Evolutionary conservation across 2,113 vertebrate genomes (phyloP).

Genomic region (Motacilla alba): DNA sequence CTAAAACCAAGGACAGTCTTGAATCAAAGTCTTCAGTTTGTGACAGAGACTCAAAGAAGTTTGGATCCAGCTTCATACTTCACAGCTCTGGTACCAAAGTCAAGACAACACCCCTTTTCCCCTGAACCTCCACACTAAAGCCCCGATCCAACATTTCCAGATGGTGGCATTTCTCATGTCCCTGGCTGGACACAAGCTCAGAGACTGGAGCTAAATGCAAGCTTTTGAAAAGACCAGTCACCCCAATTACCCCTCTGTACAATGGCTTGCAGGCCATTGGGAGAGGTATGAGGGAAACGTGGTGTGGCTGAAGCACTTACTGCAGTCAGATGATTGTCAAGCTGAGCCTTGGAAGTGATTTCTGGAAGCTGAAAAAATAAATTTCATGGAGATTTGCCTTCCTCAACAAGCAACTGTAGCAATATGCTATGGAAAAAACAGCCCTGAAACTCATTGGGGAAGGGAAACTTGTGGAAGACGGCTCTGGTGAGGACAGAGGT

Average conservation of each 20-base stretch:
- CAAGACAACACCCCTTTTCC: background rate
- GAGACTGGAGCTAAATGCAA: background rate
- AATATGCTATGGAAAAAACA: background rate
- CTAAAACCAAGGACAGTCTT: background rate
- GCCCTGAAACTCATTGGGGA: constrained; percentile 17
- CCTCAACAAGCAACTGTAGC: background rate
- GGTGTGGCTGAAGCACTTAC: constrained; percentile 20
- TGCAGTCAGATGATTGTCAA: background rate
- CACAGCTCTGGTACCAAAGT: background rate
- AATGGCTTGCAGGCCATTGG: background rate
- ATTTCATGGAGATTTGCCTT: constrained; percentile 36
- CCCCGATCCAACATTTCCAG: constrained; percentile 15
- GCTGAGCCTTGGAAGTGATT: constrained; percentile 29
- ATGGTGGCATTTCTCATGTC: background rate
- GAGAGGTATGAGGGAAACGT: background rate
- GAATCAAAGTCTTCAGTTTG: background rate
- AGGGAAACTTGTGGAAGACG: no score
- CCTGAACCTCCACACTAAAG: background rate
- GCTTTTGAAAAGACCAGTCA: background rate
- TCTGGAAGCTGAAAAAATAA: constrained; percentile 29
- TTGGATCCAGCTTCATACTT: constrained; percentile 12
- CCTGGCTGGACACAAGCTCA: background rate
- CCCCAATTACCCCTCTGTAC: background rate
- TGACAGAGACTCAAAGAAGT: background rate
- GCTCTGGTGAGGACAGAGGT: no score